Percentiles rank a stretch among this genome's conserved stretches.
These are phyloP conservation scores for Anoura caudifer DNA, from an alignment of 2,113 vertebrate species.

Conservation along the genomic window DNA sequence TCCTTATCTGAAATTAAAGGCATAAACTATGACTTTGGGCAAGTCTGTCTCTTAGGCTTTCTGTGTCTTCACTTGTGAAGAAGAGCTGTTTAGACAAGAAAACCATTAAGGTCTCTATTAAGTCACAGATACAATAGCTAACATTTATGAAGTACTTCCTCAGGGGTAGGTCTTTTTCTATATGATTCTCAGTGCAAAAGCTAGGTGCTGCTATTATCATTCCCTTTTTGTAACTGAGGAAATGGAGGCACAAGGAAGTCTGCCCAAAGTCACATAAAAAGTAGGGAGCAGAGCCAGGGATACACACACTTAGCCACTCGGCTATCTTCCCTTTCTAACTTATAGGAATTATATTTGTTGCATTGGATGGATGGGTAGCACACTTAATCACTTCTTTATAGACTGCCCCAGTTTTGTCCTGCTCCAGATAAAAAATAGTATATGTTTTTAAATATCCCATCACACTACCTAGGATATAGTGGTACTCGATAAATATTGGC, in stretches of 20 bases:
- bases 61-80: background rate
- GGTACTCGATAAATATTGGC: background rate
- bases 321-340: background rate
- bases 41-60: background rate
- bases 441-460: background rate
- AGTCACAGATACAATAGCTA: background rate
- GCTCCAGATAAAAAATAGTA: background rate
- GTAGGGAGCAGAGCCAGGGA: background rate
- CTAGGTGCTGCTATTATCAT: background rate
- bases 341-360: background rate
- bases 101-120: background rate
- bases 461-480: background rate
- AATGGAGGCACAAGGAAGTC: background rate
- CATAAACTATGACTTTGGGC: background rate
- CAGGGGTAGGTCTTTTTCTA: background rate
- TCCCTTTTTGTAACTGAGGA: background rate
- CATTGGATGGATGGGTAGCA: background rate
- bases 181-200: background rate
- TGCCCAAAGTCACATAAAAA: background rate
- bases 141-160: background rate
- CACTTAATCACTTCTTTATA: background rate
- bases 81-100: background rate
- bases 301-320: background rate
- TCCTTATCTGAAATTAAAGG: background rate
- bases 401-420: background rate